Conservation (phyloP, 1,140 invertebrate species). For the Paralvinella palmiformis region DNA sequence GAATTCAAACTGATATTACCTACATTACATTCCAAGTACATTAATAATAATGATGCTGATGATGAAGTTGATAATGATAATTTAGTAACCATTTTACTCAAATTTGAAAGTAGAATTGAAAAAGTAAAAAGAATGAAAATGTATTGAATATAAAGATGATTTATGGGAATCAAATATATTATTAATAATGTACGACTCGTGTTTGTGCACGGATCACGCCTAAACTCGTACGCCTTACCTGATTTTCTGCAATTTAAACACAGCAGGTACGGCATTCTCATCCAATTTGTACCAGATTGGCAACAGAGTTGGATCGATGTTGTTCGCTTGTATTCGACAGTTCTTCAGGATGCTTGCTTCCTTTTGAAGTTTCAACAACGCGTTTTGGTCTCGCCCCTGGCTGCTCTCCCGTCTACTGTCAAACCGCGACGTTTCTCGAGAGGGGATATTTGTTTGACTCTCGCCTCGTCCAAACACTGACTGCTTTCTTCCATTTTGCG, state of each 20-base stretch:
- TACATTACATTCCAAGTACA: too few relatives aligned
- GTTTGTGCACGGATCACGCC: background rate
- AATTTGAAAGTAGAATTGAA: background rate
- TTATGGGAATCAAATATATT: background rate
- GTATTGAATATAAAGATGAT: background rate
- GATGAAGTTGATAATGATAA: background rate
- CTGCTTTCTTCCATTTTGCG: background rate
- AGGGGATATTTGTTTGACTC: background rate
- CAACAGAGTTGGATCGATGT: conserved; percentile 26
- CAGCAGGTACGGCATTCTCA: conserved; percentile 63
- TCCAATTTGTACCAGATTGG: conserved; percentile 66
- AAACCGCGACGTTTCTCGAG: background rate
- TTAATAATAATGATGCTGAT: too few relatives aligned
- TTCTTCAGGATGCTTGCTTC: background rate
- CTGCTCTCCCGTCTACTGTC: background rate
- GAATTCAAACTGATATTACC: too few relatives aligned
- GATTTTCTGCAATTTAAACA: conserved; percentile 65
- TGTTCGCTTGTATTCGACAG: background rate
- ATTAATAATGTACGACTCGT: background rate
- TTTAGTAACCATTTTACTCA: background rate
- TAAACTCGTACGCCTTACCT: conserved; percentile 32
- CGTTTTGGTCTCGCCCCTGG: background rate
- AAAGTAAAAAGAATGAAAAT: background rate
- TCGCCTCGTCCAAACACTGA: background rate
- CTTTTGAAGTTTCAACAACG: background rate